phyloP scores from a whole-genome alignment of 2,113 vertebrate genomes.

The Sciurus niger region DNA sequence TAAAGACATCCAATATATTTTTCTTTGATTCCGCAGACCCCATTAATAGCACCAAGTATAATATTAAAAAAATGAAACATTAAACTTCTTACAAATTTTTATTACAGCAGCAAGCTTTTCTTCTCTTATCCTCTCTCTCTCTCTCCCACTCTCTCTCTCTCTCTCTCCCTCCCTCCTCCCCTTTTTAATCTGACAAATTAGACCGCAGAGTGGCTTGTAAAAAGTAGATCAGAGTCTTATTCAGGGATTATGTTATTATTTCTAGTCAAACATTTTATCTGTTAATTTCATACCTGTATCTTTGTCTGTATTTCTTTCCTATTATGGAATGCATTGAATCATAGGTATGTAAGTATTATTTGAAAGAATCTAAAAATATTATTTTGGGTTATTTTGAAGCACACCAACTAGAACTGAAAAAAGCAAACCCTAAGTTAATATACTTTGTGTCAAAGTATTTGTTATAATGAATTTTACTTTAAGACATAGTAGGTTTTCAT shows the following conservation, averaged over 20 bases:
- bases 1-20: background rate
- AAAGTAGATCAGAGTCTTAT: background rate
- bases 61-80: background rate
- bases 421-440: conserved; percentile 6
- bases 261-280: conserved; percentile 68
- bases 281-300: conserved; percentile 1
- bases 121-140: background rate
- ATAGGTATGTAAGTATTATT: background rate
- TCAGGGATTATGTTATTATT: background rate
- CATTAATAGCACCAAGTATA: background rate
- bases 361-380: conserved; percentile 16
- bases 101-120: background rate
- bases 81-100: background rate
- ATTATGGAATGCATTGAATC: background rate
- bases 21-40: background rate
- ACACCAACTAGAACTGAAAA: conserved; percentile 44
- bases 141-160: background rate
- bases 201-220: background rate
- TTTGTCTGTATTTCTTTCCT: conserved; percentile 14
- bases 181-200: background rate
- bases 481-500: background rate
- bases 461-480: conserved; percentile 48
- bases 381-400: conserved; percentile 42
- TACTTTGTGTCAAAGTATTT: conserved; percentile 44
- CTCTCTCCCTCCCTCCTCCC: too few relatives aligned